Base-by-base conservation (phyloP, 2,113 vertebrate genomes). In the Amblyornis subalaris region DNA sequence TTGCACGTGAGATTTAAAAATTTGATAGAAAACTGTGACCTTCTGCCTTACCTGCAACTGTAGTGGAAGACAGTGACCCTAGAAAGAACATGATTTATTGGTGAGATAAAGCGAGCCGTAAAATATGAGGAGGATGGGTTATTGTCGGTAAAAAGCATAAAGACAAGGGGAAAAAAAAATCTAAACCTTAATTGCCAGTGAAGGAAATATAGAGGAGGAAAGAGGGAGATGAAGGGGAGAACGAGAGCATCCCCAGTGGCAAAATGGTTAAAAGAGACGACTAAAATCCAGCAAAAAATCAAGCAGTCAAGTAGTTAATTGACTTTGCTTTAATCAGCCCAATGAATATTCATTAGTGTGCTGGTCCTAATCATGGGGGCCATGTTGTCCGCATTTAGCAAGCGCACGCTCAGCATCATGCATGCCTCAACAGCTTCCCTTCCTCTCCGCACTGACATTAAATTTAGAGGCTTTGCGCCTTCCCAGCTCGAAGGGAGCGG, bases 351-450 rank as follows among this genome's bases (percentile, higher is more conserved):
- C 98, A 98, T 98, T 97, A 97, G 97, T 81, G 84, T 83, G 89
- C 92, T 94, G 87, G 97, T 97, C 97, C 97, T 97, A 96, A 95
- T 96, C 97, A 96, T 93, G 96, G 96, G 97, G 97, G 95, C 96
- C 90, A 96, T 97, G 94, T 96, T 96, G 97, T 92, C 95, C 96
- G 94, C 89, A 95, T 96, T 96, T 86, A 95, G 96, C 88, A 96
- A 94, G 97, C 95, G 96, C 97, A 89, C 96, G 95, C 95, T 97
- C 96, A 95, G 97, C 96, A 95, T 97, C 98, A 96, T 97, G 97
- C 98, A 98, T 98, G 98, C 98, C 98, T 98, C 98, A 98, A 97
- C 98, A 98, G 98, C 98, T 97, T 98, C 97, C 97, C 98, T 98
- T 98, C 97, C 97, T 98, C 97, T 98, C 98, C 51, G 97, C 97